Base-by-base conservation (phyloP, 1,140 invertebrate species). In the Tenebrio molitor region DNA sequence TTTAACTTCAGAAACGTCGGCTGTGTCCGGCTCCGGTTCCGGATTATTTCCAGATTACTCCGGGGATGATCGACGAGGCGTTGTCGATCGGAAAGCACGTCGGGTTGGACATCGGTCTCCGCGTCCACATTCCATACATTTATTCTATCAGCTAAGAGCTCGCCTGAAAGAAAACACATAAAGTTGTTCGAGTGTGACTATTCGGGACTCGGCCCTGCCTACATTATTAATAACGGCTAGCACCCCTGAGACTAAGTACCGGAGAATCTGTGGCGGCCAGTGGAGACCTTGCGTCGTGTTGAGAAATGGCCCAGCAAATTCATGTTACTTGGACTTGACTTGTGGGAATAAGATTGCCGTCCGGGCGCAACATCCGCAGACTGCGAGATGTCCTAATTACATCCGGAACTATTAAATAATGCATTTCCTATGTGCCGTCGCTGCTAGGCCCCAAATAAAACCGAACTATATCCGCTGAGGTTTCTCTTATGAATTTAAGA, bases 231-330 rank as follows among this genome's bases (percentile, higher is more conserved):
- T 77, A 77, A 74, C 71, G 67, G 70, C 70, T 68, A 25, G 42
- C 34, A 44, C 73, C 68, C 73, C 17, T 23, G 73, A 70, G 73
- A 70, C 69, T 71, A 71, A 64, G 66, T 62, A 58, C 62, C 29
- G 69, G 70, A 66, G 69, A 77, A 77, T 75, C 76, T 73, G 64
- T 70, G 72, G 44, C 66, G 62, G 74, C 71, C 53, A 73, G 69
- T 66, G 63, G 67, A 73, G 63, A 41, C 63, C 67, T 67, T 50
- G 63, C 72, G 74, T 76, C 72, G 62, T 69, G 71, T 74, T 76
- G 75, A 79, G 77, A 79, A 79, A 79, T 76, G 76, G 72, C 42
- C 74, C 72, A 44, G 73, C 72, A 78, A 78, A 78, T 76, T 76
- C 75, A 73, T 46, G 71, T 73, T 77, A 77, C 69, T 73, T 71